These are phyloP conservation scores for Limnephilus auricula DNA, from an alignment of 2,888 invertebrate species.

Conservation along the genomic window DNA sequence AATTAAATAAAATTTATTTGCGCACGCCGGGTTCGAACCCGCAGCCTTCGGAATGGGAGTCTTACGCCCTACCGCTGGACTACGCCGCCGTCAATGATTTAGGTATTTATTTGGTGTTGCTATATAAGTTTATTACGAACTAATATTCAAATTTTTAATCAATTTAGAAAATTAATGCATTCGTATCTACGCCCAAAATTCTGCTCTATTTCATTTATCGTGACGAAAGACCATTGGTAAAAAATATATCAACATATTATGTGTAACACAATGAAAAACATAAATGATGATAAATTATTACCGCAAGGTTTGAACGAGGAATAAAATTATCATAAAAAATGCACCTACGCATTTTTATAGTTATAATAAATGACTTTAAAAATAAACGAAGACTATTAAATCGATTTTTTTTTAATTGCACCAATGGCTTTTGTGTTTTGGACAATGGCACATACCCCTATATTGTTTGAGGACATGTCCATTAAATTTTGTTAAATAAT, in stretches of 20 bases:
- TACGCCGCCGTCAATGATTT: too few relatives aligned
- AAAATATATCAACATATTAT: background rate
- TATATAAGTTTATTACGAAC: background rate
- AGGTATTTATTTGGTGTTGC: background rate
- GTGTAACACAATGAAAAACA: background rate
- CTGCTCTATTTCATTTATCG: background rate
- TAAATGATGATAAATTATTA: background rate
- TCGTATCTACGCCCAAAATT: background rate
- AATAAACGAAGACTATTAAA: too few relatives aligned
- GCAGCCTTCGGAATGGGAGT: too few relatives aligned
- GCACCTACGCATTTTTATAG: too few relatives aligned
- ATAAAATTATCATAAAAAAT: too few relatives aligned
- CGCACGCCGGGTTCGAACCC: too few relatives aligned
- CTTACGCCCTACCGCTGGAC: too few relatives aligned
- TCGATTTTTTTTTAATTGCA: too few relatives aligned
- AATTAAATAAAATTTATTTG: too few relatives aligned
- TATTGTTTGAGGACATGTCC: background rate
- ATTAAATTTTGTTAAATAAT: background rate
- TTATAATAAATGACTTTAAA: too few relatives aligned
- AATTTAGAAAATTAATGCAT: background rate
- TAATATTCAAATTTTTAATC: background rate
- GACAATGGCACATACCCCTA: background rate
- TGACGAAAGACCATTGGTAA: background rate
- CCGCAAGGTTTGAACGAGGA: background rate
- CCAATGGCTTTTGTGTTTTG: background rate